A percentile compares a stretch with the other conserved stretches of the same genome.
Conservation (phyloP, 2,888 invertebrate genomes). For the Hipparchia sbordonii region DNA sequence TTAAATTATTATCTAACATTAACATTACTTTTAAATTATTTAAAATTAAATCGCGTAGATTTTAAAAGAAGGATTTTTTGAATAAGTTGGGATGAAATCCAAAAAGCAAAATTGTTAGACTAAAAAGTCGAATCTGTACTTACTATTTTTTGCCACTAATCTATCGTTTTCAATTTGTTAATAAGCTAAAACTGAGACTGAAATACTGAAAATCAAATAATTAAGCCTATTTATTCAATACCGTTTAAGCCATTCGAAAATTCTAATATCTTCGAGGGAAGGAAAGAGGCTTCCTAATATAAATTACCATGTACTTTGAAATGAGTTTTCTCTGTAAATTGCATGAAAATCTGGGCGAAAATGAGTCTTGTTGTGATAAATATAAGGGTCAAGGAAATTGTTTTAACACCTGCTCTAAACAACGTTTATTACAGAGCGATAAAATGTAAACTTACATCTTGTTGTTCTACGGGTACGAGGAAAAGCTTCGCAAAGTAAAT, state of each 20-base stretch:
- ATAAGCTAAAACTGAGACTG: no score
- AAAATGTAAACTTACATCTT: conserved; percentile 4
- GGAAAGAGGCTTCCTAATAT: conserved; percentile 1
- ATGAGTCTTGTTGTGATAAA: neutral
- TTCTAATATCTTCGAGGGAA: conserved; percentile 16
- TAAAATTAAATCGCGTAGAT: no score
- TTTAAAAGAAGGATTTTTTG: no score
- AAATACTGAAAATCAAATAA: neutral
- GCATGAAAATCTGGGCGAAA: neutral
- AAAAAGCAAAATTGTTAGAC: no score
- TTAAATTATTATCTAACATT: no score
- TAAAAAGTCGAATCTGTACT: no score
- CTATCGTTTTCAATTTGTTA: no score
- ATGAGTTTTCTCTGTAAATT: conserved; percentile 7
- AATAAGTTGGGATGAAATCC: no score
- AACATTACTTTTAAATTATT: no score
- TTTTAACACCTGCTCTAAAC: neutral
- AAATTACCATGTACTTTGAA: conserved; percentile 27
- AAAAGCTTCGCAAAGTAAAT: neutral
- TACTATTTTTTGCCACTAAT: no score
- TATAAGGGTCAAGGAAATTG: conserved; percentile 1
- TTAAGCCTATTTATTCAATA: conserved; percentile 17
- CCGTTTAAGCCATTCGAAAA: conserved; percentile 19
- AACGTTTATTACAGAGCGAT: conserved; percentile 15
- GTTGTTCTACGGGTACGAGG: neutral